These are phyloP conservation scores for Patella pellucida DNA, from an alignment of 2,888 invertebrate genomes.

Conservation along the genomic window DNA sequence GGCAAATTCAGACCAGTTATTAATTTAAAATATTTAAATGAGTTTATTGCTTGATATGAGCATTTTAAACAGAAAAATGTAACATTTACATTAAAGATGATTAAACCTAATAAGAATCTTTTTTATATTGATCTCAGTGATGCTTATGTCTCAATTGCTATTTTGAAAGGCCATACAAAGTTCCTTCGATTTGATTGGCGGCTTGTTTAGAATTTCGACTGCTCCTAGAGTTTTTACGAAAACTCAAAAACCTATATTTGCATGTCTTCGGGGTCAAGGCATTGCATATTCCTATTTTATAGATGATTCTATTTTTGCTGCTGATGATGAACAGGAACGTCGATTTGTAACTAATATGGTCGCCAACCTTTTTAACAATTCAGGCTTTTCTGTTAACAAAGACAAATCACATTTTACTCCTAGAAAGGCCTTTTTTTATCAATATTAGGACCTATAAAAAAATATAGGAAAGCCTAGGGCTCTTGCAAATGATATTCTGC, in stretches of 20 bases:
- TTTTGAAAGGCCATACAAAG: neutral
- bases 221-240: too few relatives aligned
- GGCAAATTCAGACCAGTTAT: too few relatives aligned
- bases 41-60: too few relatives aligned
- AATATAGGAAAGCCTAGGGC: neutral
- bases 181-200: neutral
- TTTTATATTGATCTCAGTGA: neutral
- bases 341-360: neutral
- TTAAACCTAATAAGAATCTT: neutral
- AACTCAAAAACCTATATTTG: too few relatives aligned
- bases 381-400: neutral
- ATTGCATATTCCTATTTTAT: too few relatives aligned
- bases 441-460: neutral
- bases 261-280: neutral
- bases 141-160: neutral
- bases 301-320: too few relatives aligned
- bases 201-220: neutral
- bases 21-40: too few relatives aligned
- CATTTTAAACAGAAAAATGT: too few relatives aligned
- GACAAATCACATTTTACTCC: neutral
- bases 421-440: neutral
- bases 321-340: neutral
- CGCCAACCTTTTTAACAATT: neutral
- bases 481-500: neutral
- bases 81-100: too few relatives aligned